Conservation (phyloP, 2,888 invertebrate species). For the Leucophora obtusa region DNA sequence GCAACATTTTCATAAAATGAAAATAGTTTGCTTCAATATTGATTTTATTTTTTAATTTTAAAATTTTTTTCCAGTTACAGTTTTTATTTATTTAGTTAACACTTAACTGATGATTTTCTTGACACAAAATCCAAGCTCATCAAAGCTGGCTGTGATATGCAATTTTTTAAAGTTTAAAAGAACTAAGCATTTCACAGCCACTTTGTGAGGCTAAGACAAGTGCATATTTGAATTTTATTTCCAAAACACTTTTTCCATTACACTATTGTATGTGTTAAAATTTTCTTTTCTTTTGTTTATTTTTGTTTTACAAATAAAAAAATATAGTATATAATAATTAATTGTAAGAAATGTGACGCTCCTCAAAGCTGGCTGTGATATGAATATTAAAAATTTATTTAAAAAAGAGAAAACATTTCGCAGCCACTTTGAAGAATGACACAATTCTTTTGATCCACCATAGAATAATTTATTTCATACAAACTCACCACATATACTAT, state of each 20-base stretch:
- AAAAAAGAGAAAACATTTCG: constrained; percentile 84
- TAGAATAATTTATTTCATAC: not conserved
- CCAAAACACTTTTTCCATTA: not conserved
- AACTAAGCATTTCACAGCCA: constrained; percentile 87
- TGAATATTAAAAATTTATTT: constrained; percentile 80
- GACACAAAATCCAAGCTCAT: constrained; percentile 83
- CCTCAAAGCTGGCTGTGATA: constrained; percentile 99
- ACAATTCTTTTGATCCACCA: constrained; percentile 73
- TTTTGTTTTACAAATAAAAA: constrained; percentile 18
- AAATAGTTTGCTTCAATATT: constrained; percentile 52
- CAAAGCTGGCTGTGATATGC: constrained; percentile 99
- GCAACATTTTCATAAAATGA: constrained; percentile 74
- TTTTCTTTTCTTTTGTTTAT: constrained; percentile 20
- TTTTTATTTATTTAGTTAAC: constrained; percentile 4
- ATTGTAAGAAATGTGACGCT: constrained; percentile 81
- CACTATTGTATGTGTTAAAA: constrained; percentile 11
- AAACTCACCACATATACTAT: constrained; percentile 21
- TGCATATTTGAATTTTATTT: constrained; percentile 51
- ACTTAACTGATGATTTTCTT: constrained; percentile 14
- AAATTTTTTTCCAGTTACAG: not conserved
- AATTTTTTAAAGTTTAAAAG: constrained; percentile 69
- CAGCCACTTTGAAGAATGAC: constrained; percentile 93
- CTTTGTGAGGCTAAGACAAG: constrained; percentile 83
- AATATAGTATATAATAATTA: constrained; percentile 25
- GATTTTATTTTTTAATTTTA: constrained; percentile 1